Conservation (phyloP, 2,113 vertebrate genomes). For the Microcebus ravelobensis region DNA sequence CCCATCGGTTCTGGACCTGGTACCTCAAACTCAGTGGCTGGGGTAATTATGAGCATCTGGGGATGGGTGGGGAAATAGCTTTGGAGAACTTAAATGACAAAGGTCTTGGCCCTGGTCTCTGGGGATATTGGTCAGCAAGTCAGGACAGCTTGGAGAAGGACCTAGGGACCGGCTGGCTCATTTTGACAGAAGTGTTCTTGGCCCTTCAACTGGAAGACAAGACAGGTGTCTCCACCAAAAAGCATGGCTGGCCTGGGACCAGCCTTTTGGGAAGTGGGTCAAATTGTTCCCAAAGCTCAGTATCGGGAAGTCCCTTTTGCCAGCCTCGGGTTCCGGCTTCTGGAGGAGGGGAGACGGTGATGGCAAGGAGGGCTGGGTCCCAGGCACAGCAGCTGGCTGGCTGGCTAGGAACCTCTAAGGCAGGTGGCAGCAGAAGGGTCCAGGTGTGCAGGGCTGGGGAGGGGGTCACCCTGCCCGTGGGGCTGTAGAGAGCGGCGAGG, state of each 20-base stretch:
- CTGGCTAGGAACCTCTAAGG: neutral
- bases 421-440: neutral
- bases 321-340: neutral
- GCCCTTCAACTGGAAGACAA: neutral
- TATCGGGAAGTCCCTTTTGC: neutral
- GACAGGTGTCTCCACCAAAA: constrained; percentile 65
- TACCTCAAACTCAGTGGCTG: neutral
- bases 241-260: constrained; percentile 28
- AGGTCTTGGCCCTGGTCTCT: neutral
- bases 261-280: constrained; percentile 70
- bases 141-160: neutral
- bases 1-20: neutral
- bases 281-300: constrained; percentile 53
- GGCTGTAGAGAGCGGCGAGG: neutral
- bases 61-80: neutral
- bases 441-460: neutral
- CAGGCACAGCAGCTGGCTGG: neutral
- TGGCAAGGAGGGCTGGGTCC: neutral
- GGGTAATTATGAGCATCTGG: neutral
- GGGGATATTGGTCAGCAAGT: neutral
- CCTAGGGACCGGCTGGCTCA: neutral
- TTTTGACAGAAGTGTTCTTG: neutral
- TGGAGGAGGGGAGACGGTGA: neutral
- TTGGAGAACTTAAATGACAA: neutral
- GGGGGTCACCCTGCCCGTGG: neutral